Evolutionary conservation across 2,113 vertebrate species (phyloP).

Genomic region (Ophiodon elongatus): DNA sequence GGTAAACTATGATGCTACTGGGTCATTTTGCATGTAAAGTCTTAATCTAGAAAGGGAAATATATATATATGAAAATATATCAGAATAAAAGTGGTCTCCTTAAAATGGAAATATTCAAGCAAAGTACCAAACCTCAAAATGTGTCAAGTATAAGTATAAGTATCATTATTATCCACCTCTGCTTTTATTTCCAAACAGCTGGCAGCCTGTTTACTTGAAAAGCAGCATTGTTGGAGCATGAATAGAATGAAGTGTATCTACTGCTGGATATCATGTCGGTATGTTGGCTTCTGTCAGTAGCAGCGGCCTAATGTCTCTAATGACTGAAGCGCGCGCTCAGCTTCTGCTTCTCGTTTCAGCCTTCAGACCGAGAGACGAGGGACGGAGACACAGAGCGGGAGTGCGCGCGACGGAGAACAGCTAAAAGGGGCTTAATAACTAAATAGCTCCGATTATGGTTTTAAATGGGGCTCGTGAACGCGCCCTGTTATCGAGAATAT

Average conservation of each 20-base stretch:
- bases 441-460: slow-evolving; percentile 55
- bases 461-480: slow-evolving; percentile 18
- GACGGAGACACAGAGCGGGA: neutral
- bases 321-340: neutral
- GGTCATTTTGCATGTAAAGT: neutral
- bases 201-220: neutral
- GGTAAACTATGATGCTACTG: neutral
- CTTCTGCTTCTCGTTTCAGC: neutral
- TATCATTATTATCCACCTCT: neutral
- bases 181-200: neutral
- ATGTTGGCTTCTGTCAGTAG: neutral
- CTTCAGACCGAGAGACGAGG: neutral
- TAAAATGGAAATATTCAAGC: neutral
- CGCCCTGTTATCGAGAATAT: neutral
- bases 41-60: neutral
- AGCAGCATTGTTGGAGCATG: neutral
- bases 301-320: neutral
- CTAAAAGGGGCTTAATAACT: slow-evolving; percentile 49
- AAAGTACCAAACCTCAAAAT: neutral
- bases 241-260: neutral
- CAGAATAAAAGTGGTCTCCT: neutral
- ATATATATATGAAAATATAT: too few species aligned
- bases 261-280: neutral
- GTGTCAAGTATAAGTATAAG: neutral
- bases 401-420: slow-evolving; percentile 42